Evolutionary conservation across 2,888 invertebrate genomes (phyloP).

Genomic region (Amblyteles armatorius): DNA sequence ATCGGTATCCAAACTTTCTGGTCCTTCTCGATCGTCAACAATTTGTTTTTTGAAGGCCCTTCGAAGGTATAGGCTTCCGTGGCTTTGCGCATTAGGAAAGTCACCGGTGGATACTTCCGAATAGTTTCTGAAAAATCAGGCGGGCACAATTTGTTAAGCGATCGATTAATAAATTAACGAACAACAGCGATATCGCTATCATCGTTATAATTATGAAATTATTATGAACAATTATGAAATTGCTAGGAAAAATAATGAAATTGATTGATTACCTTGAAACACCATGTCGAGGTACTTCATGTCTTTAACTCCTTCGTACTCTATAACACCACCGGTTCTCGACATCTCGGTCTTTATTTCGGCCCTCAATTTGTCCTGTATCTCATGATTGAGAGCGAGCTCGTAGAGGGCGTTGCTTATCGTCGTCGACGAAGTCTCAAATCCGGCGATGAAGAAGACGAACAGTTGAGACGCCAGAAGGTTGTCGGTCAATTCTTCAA

Average conservation of each 20-base stretch:
- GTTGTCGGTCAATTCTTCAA: slow-evolving; percentile 79
- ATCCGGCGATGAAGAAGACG: slow-evolving; percentile 85
- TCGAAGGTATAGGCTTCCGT: slow-evolving; percentile 62
- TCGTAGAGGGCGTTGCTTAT: slow-evolving; percentile 83
- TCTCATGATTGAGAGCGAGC: slow-evolving; percentile 82
- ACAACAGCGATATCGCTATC: too few species aligned
- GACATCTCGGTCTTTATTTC: slow-evolving; percentile 80
- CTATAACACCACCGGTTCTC: slow-evolving; percentile 79
- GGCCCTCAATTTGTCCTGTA: slow-evolving; percentile 82
- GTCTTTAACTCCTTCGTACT: slow-evolving; percentile 82
- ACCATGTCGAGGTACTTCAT: slow-evolving; percentile 84
- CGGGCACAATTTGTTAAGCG: not conserved
- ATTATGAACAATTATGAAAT: too few species aligned
- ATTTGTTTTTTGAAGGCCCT: slow-evolving; percentile 13
- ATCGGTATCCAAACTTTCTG: slow-evolving; percentile 71
- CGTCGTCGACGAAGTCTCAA: slow-evolving; percentile 85
- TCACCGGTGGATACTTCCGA: slow-evolving; percentile 84
- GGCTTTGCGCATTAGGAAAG: slow-evolving; percentile 79
- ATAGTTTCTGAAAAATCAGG: slow-evolving; percentile 82
- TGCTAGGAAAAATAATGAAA: too few species aligned
- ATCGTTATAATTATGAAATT: too few species aligned
- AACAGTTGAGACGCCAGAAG: slow-evolving; percentile 83
- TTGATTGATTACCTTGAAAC: slow-evolving; percentile 56
- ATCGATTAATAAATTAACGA: not conserved
- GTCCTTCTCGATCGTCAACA: slow-evolving; percentile 71